phyloP scores from a whole-genome alignment of 2,797 vertebrate species.

The Euphonia xanthogaster region DNA sequence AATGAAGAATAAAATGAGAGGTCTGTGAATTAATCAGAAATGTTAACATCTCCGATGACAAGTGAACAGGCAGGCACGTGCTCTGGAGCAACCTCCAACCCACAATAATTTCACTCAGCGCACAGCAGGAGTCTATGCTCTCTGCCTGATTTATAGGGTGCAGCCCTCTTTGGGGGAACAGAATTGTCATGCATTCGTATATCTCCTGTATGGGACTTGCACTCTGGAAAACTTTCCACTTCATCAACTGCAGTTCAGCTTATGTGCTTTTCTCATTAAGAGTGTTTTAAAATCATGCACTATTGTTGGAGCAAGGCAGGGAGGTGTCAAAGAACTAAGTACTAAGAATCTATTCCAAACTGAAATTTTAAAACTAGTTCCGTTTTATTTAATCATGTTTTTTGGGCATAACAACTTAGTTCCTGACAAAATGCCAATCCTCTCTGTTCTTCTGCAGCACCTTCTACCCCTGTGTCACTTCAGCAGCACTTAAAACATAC shows the following conservation, averaged over 20 bases:
- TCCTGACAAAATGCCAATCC: neutral
- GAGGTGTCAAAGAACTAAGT: neutral
- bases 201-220: constrained; percentile 77
- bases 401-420: neutral
- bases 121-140: constrained; percentile 67
- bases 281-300: constrained; percentile 19
- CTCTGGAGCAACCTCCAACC: constrained; percentile 75
- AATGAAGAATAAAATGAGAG: constrained; percentile 77
- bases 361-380: neutral
- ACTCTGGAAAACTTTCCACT: constrained; percentile 69
- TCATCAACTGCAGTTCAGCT: constrained; percentile 56
- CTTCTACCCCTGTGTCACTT: neutral
- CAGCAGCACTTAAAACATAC: neutral
- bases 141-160: constrained; percentile 76
- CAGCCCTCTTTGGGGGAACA: constrained; percentile 73
- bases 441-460: neutral
- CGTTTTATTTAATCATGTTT: neutral
- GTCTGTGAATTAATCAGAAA: constrained; percentile 81
- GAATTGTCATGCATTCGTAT: constrained; percentile 73
- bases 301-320: constrained; percentile 26
- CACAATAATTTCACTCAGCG: constrained; percentile 70
- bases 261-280: constrained; percentile 42
- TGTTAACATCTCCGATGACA: constrained; percentile 79
- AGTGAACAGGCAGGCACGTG: constrained; percentile 78
- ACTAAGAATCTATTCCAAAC: neutral